Evolutionary conservation across 2,797 vertebrate species (phyloP).

Genomic region (Phylloscopus collybita): DNA sequence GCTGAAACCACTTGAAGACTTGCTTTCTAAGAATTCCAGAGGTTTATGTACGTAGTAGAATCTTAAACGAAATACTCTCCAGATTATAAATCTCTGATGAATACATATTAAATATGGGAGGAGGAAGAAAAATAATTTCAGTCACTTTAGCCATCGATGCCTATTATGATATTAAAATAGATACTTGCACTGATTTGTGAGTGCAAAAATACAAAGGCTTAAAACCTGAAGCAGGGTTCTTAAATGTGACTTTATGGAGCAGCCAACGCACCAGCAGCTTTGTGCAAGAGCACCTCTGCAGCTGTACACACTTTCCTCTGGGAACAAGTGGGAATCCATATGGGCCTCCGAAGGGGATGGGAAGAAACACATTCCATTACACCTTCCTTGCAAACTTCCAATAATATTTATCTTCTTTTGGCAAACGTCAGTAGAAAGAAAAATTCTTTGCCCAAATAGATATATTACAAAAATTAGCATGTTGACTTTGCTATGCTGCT

Average conservation of each 20-base stretch:
- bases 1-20: background rate
- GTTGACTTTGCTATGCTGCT: background rate
- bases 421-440: background rate
- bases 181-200: background rate
- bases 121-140: background rate
- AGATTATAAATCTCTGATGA: background rate
- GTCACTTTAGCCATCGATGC: background rate
- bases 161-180: background rate
- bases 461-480: background rate
- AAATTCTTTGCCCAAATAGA: background rate
- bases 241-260: constrained; percentile 8
- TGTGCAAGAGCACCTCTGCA: background rate
- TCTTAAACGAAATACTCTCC: background rate
- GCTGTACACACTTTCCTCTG: background rate
- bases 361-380: background rate
- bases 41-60: background rate
- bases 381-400: background rate
- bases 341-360: background rate
- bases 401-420: background rate
- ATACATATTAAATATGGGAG: background rate
- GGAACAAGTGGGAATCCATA: background rate
- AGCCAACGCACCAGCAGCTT: constrained; percentile 25
- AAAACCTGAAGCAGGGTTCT: background rate
- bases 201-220: background rate
- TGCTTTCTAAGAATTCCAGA: background rate